A percentile compares a stretch with the other conserved stretches of the same genome.
phyloP scores from a whole-genome alignment of 2,888 invertebrate genomes.

The Sisyra nigra region DNA sequence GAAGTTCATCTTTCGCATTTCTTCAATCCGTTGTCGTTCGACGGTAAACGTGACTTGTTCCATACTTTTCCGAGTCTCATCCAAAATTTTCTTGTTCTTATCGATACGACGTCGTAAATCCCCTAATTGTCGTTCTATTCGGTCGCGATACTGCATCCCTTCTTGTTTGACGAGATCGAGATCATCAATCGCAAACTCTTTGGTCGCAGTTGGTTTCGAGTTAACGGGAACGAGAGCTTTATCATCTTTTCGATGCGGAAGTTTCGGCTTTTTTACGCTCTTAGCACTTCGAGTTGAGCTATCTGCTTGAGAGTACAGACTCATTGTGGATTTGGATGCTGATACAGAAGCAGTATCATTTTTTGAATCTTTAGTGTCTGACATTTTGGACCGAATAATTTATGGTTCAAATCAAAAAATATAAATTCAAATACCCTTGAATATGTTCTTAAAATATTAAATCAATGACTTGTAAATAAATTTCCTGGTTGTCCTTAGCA shows the following conservation, averaged over 20 bases:
- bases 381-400: too few species aligned
- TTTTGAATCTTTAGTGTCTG: not conserved
- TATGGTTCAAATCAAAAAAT: not conserved
- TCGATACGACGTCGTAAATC: slow-evolving; percentile 9
- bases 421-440: not conserved
- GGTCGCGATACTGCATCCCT: slow-evolving; percentile 7
- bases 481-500: not conserved
- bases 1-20: not conserved
- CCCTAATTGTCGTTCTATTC: slow-evolving; percentile 9
- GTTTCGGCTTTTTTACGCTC: too few species aligned
- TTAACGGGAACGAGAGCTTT: not conserved
- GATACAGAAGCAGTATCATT: too few species aligned
- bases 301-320: too few species aligned
- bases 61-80: slow-evolving; percentile 8
- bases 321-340: too few species aligned
- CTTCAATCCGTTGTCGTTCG: slow-evolving; percentile 3
- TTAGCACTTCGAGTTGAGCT: too few species aligned
- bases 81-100: slow-evolving; percentile 10
- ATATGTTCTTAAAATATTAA: not conserved
- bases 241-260: too few species aligned
- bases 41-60: slow-evolving; percentile 8
- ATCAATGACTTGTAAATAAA: not conserved
- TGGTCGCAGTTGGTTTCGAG: not conserved
- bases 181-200: not conserved
- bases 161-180: slow-evolving; percentile 1